These are phyloP conservation scores for Ancistrus triradiatus DNA, from an alignment of 2,113 vertebrate species.

Conservation along the genomic window DNA sequence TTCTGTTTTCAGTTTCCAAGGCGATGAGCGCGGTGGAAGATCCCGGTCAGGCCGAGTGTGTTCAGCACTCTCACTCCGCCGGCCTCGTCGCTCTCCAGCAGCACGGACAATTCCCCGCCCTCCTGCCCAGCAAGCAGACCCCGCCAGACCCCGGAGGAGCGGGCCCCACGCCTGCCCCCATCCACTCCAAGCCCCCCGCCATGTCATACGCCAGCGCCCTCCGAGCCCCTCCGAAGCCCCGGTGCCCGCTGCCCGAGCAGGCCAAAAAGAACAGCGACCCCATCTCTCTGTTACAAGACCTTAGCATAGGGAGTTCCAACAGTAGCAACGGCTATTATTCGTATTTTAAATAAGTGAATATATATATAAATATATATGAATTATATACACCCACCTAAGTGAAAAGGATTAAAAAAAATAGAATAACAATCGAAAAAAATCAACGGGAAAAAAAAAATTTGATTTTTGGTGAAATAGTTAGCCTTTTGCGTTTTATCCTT, in stretches of 20 bases:
- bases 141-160: slow-evolving; percentile 72
- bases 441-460: slow-evolving; percentile 44
- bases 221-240: slow-evolving; percentile 90
- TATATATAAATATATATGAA: slow-evolving; percentile 52
- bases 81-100: slow-evolving; percentile 78
- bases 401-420: slow-evolving; percentile 68
- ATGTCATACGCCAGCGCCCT: slow-evolving; percentile 98
- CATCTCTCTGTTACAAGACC: slow-evolving; percentile 94
- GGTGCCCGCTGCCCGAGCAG: slow-evolving; percentile 90
- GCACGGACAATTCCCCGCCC: slow-evolving; percentile 95
- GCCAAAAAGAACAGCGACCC: slow-evolving; percentile 96
- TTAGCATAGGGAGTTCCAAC: slow-evolving; percentile 96
- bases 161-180: slow-evolving; percentile 61
- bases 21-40: slow-evolving; percentile 80
- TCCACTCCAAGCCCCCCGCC: slow-evolving; percentile 80
- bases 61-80: slow-evolving; percentile 77
- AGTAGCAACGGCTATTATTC: slow-evolving; percentile 99
- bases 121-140: slow-evolving; percentile 88
- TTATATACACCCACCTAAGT: slow-evolving; percentile 57
- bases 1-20: slow-evolving; percentile 78
- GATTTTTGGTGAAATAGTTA: slow-evolving; percentile 51
- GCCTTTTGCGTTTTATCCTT: slow-evolving; percentile 42
- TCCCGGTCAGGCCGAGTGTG: slow-evolving; percentile 78
- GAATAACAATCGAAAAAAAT: slow-evolving; percentile 48
- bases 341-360: slow-evolving; percentile 93